phyloP scores from a whole-genome alignment of 2,888 invertebrate species.

The Nomada lathburiana region DNA sequence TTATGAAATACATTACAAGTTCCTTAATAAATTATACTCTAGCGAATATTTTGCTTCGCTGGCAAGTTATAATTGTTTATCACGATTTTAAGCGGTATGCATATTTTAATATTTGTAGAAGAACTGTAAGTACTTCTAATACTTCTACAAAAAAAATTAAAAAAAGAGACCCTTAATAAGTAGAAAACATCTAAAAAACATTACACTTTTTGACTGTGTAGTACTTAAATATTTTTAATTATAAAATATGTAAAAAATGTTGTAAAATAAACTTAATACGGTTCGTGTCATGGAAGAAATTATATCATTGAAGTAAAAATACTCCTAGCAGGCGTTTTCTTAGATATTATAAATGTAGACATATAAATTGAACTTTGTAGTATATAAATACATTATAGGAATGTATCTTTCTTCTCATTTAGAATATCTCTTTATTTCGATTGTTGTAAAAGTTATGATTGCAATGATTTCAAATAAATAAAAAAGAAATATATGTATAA shows the following conservation, averaged over 20 bases:
- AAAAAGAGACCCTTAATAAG: slow-evolving; percentile 10
- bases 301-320: slow-evolving; percentile 31
- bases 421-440: slow-evolving; percentile 17
- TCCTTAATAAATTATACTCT: slow-evolving; percentile 3
- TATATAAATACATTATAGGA: slow-evolving; percentile 40
- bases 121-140: slow-evolving; percentile 33
- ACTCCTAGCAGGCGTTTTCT: slow-evolving; percentile 10
- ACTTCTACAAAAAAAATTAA: background rate
- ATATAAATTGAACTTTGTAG: slow-evolving; percentile 24
- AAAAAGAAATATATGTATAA: slow-evolving; percentile 27
- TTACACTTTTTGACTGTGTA: slow-evolving; percentile 23
- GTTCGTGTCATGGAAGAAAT: slow-evolving; percentile 37
- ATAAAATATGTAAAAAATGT: slow-evolving; percentile 11
- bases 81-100: slow-evolving; percentile 12
- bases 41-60: slow-evolving; percentile 1
- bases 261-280: slow-evolving; percentile 25
- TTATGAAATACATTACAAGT: background rate
- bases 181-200: slow-evolving; percentile 21
- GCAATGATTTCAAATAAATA: slow-evolving; percentile 31
- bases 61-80: slow-evolving; percentile 22
- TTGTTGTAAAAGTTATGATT: slow-evolving; percentile 5
- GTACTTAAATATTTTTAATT: slow-evolving; percentile 12
- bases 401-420: slow-evolving; percentile 37
- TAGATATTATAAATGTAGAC: slow-evolving; percentile 18
- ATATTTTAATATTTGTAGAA: slow-evolving; percentile 24